Conservation (phyloP, 23 tunicate species). For the Halocynthia aurantium region DNA sequence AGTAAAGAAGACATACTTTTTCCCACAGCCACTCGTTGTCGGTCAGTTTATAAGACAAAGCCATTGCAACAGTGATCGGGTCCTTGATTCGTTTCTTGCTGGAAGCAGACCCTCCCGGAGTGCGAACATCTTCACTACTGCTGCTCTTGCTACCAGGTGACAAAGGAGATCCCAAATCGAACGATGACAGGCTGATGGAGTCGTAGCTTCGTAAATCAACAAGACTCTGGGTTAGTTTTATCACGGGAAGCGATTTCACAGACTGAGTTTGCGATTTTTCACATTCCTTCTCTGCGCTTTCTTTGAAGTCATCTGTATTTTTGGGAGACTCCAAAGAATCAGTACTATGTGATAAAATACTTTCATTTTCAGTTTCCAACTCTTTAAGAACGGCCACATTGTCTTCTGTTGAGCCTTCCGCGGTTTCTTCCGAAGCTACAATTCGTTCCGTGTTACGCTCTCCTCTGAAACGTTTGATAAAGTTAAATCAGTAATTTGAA, state of each 20-base stretch:
- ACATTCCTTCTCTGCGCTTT: background rate
- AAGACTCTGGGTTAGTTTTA: conserved; percentile 10
- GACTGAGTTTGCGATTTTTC: background rate
- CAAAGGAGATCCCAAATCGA: background rate
- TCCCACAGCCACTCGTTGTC: conserved; percentile 93
- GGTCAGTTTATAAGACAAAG: conserved; percentile 63
- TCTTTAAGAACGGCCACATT: background rate
- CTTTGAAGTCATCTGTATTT: background rate
- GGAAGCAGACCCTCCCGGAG: conserved; percentile 15
- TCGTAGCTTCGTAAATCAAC: conserved; percentile 4
- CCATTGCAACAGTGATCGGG: conserved; percentile 44
- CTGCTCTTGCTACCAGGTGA: conserved; percentile 16
- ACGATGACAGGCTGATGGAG: background rate
- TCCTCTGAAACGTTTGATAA: background rate
- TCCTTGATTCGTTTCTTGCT: conserved; percentile 15
- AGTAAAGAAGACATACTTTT: conserved; percentile 40
- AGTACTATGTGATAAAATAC: background rate
- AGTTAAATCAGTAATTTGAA: background rate
- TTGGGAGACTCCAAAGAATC: background rate
- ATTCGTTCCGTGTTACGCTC: conserved; percentile 12
- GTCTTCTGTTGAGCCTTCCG: background rate
- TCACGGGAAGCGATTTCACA: background rate
- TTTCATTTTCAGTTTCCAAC: background rate
- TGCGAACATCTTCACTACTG: conserved; percentile 29
- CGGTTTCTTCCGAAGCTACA: background rate